A percentile compares a stretch with the other conserved stretches of the same genome.
These are phyloP conservation scores for Thalpophila matura DNA, from an alignment of 2,888 invertebrate species.

Conservation along the genomic window DNA sequence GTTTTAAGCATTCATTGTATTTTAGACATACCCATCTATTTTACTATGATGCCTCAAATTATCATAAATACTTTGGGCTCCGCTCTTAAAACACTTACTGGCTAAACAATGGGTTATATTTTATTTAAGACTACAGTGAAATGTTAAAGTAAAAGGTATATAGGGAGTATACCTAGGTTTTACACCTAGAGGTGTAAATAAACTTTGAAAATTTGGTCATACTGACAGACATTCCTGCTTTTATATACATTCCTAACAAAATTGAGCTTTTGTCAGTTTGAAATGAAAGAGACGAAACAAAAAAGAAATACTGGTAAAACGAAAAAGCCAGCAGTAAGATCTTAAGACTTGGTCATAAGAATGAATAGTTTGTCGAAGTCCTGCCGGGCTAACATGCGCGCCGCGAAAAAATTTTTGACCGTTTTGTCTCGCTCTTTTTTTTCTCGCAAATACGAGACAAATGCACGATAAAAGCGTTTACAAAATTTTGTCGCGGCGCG, in stretches of 20 bases:
- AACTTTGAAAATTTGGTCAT: slow-evolving; percentile 27
- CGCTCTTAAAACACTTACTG: slow-evolving; percentile 35
- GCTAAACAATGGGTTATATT: slow-evolving; percentile 56
- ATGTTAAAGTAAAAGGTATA: slow-evolving; percentile 20
- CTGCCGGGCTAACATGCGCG: no score
- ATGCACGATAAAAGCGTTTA: no score
- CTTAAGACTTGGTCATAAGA: not conserved
- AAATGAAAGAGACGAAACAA: not conserved
- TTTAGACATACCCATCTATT: slow-evolving; percentile 46
- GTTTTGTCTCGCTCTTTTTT: no score
- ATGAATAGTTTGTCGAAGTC: no score
- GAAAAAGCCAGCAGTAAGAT: not conserved
- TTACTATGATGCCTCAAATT: slow-evolving; percentile 49
- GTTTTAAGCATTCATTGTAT: slow-evolving; percentile 68
- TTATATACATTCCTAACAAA: slow-evolving; percentile 1
- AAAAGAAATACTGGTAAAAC: no score
- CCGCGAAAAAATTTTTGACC: no score
- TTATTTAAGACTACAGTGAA: slow-evolving; percentile 35
- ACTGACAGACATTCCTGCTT: not conserved
- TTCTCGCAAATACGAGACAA: no score
- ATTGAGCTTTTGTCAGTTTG: not conserved
- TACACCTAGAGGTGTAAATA: slow-evolving; percentile 42
- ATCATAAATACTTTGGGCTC: slow-evolving; percentile 47
- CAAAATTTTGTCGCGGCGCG: no score
- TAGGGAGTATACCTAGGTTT: slow-evolving; percentile 29